These are phyloP conservation scores for Eptatretus atami DNA, from an alignment of 2,797 vertebrate genomes.

Conservation along the genomic window DNA sequence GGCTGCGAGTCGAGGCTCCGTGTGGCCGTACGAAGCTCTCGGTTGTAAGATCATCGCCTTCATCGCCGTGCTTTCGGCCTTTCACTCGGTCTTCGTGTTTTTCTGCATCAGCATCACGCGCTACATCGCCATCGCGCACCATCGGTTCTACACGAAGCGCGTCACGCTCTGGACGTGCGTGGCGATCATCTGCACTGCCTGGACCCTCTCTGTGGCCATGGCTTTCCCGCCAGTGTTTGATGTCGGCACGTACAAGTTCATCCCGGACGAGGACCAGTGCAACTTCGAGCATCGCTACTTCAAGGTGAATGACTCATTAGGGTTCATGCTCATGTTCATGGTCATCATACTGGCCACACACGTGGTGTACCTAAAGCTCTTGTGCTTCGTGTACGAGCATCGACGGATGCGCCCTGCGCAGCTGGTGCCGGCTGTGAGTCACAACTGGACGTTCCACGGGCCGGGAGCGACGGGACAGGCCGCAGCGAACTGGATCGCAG, in stretches of 20 bases:
- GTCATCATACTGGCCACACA: constrained; percentile 55
- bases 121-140: constrained; percentile 86
- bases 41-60: constrained; percentile 68
- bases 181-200: constrained; percentile 60
- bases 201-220: constrained; percentile 71
- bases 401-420: constrained; percentile 87
- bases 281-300: constrained; percentile 67
- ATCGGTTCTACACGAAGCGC: constrained; percentile 67
- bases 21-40: constrained; percentile 33
- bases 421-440: constrained; percentile 67
- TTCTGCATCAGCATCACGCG: constrained; percentile 71
- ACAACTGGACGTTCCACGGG: constrained; percentile 89
- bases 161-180: constrained; percentile 61
- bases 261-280: constrained; percentile 64
- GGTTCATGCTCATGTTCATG: constrained; percentile 72
- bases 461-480: constrained; percentile 75
- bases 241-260: constrained; percentile 52
- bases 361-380: constrained; percentile 54
- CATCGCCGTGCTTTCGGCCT: constrained; percentile 60
- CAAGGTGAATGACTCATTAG: constrained; percentile 61
- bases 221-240: constrained; percentile 70
- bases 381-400: constrained; percentile 76
- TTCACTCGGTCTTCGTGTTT: constrained; percentile 70
- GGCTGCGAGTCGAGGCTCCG: constrained; percentile 34
- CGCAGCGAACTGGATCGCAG: constrained; percentile 82